Percentiles rank a stretch among this genome's conserved stretches.
These are phyloP conservation scores for Girardinus metallicus DNA, from an alignment of 2,797 vertebrate species.

Conservation along the genomic window DNA sequence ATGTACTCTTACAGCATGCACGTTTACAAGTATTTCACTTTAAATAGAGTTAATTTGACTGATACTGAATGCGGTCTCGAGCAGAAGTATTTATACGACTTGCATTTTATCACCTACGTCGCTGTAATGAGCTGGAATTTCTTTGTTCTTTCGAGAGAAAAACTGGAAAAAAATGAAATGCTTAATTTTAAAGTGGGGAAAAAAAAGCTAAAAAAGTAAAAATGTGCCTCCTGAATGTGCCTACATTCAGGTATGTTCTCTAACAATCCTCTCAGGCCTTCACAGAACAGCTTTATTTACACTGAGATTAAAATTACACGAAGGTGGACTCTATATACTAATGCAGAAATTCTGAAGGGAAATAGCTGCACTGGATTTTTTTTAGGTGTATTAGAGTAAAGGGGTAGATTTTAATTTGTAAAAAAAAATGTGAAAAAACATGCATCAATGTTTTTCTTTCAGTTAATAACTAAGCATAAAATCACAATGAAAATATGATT, in stretches of 20 bases:
- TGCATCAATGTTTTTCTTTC: neutral
- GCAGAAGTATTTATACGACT: neutral
- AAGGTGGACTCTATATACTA: neutral
- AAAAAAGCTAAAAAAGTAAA: neutral
- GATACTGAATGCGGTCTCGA: neutral
- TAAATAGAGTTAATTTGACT: neutral
- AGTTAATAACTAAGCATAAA: neutral
- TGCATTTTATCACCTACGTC: neutral
- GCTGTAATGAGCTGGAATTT: neutral
- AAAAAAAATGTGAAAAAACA: neutral
- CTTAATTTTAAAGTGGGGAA: neutral
- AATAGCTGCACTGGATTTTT: neutral
- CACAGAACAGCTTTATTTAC: neutral
- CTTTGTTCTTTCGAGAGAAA: too few species aligned
- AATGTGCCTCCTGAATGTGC: neutral
- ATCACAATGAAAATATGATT: neutral
- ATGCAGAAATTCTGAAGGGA: neutral
- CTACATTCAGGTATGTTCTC: neutral
- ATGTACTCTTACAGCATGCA: slow-evolving; percentile 42
- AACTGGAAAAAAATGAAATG: neutral
- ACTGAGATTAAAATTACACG: neutral
- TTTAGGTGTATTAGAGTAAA: neutral
- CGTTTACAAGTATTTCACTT: slow-evolving; percentile 19
- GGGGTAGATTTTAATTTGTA: neutral
- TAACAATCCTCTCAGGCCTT: neutral